Evolutionary conservation across 2,888 invertebrate species (phyloP), one percentile per base, ranked within the genome.

Genomic region (Apodemia zela): DNA sequence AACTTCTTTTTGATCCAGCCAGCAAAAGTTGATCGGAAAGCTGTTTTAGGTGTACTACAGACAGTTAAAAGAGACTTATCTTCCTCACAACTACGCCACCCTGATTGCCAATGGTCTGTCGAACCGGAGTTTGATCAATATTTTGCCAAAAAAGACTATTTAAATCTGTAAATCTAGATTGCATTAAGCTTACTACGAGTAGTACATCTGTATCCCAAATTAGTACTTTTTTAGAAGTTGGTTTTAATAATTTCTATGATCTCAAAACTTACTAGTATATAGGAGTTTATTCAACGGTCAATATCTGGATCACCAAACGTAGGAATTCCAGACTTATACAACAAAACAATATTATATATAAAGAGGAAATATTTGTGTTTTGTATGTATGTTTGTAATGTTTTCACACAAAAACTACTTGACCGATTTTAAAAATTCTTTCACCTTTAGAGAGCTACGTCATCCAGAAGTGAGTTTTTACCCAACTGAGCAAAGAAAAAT

Each of bases 201-300:
- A 59, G 49, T 25, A 18, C 25, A 25, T 25, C 54, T 25, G 59
- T 21, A 33, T 63, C 59, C 63, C 63, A 63, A n/a, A 59, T 38
- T 17, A 35, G 59, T 7, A 33, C 15, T 25, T 63, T 63, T n/a
- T 51, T 13, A 21, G 21, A 13, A 13, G 11, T 2, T 5, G 29
- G 17, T 35, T 63, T 63, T 59, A 38, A 29, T 49, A 59, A 59
- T 13, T 59, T 25, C 3, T 59, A 18, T 47, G 49, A 63, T 47
- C 35, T 63, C 18, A 59, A 58, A 58, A n/a, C 35, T 62, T 11
- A 65, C 62, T 4, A 58, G 42, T 13, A 63, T n/a, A 59, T 63
- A 33, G 8, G 62, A 57, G 42, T 58, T 57, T 42, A 63, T 18
- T n/a, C 49, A 18, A 35, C 42, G 15, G 2, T 33, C 45, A n/a